Evolutionary conservation across 2,113 vertebrate species (phyloP).

Genomic region (Panthera uncia): DNA sequence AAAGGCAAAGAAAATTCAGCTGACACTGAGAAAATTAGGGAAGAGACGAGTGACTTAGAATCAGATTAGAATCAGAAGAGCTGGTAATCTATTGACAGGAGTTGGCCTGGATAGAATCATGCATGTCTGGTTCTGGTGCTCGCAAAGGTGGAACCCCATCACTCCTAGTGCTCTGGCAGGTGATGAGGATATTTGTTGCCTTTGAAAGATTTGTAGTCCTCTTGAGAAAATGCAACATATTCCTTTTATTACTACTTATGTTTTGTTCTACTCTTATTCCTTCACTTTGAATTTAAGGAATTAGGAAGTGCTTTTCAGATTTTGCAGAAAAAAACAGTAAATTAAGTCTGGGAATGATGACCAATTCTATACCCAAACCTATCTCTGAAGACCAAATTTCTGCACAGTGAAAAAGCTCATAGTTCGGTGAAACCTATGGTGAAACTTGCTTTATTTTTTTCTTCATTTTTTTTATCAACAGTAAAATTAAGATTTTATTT

Average conservation of each 20-base stretch:
- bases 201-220: neutral
- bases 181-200: neutral
- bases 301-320: neutral
- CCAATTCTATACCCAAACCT: neutral
- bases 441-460: neutral
- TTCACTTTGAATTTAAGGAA: neutral
- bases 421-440: neutral
- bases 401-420: neutral
- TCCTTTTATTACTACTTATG: neutral
- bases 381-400: neutral
- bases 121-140: neutral
- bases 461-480: neutral
- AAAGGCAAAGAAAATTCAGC: neutral
- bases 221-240: neutral
- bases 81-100: neutral
- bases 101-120: neutral
- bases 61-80: neutral
- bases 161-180: neutral
- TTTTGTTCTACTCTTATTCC: neutral
- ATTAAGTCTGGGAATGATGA: neutral
- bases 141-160: too few relatives aligned
- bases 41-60: neutral
- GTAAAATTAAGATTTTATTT: neutral
- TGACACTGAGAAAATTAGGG: neutral
- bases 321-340: neutral